Evolutionary conservation across 2,113 vertebrate species (phyloP), one percentile per base, ranked within the genome.

Genomic region (Tylochromis polylepis): DNA sequence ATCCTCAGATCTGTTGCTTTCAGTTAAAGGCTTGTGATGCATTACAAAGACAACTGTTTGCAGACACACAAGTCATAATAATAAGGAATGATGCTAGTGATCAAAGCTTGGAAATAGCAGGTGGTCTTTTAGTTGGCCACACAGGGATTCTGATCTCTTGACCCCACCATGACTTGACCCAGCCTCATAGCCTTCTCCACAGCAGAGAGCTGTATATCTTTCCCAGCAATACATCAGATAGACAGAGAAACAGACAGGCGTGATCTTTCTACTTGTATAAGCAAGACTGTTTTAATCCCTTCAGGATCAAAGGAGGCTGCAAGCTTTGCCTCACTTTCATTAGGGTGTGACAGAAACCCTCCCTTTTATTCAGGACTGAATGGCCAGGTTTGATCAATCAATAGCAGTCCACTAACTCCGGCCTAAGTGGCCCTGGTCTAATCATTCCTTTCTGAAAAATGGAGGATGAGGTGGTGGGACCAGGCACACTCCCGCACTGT

Each of bases 301-400:
- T 79, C 84, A 87, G 95, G 95, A 96, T 96, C 95, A 96, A 96
- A 96, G 94, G 83, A 89, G 87, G 82, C 94, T 90, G 93, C 57
- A 56, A 90, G 89, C 92, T 62, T 92, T 79, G 83, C 90, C 93
- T 95, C 89, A 75, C 93, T 93, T 96, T 95, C 95, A 96, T 96
- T 96, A 96, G 87, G 80, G 86, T 57, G 85, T 81, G 85, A 90
- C 83, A 79, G 92, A 93, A 94, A 75, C 89, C 82, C 85, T 89
- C 88, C 89, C 89, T 81, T 77, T 51, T 93, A 89, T 93, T 88
- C 81, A 91, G 46, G 87, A 92, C 91, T 81, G 81, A 91, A 86
- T 56, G 36, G 88, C 92, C 92, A 92, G 87, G 92, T 94, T 93
- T 94, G 88, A 95, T 95, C 94, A 95, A 95, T 96, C 94, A 89